Evolutionary conservation across 2,113 vertebrate species (phyloP).

Genomic region (Serilophus lunatus): DNA sequence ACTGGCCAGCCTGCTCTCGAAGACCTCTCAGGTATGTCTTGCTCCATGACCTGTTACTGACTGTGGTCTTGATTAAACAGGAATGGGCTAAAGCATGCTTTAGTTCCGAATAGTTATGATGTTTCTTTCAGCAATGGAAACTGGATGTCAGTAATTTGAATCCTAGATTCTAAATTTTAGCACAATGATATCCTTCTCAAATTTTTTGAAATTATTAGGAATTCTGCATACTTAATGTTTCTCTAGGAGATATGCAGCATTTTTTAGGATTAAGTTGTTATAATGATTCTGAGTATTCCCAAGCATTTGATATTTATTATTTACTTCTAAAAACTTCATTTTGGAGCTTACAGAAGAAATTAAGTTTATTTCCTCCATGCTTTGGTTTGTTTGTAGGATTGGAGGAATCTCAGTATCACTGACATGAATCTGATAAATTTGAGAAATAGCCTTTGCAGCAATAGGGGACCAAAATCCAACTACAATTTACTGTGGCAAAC

Average conservation of each 20-base stretch:
- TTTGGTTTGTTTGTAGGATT: neutral
- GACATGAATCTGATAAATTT: neutral
- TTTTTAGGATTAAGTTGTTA: neutral
- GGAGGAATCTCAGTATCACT: neutral
- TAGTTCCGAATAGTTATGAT: accelerated
- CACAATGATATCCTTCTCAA: accelerated
- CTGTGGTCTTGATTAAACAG: neutral
- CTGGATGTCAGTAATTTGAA: accelerated
- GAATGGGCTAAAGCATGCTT: neutral
- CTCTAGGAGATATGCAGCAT: neutral
- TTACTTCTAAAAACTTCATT: neutral
- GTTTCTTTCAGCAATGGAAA: neutral
- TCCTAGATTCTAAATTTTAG: neutral
- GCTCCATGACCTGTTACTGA: neutral
- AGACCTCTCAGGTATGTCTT: conserved; percentile 84
- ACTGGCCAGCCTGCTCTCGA: conserved; percentile 83
- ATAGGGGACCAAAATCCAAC: neutral
- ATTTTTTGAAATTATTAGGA: neutral
- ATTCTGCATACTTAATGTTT: neutral
- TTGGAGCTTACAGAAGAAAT: neutral
- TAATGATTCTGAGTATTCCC: neutral
- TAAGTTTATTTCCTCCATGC: neutral
- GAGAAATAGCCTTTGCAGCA: neutral
- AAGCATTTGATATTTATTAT: neutral
- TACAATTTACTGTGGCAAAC: neutral